Evolutionary conservation across 2,797 vertebrate genomes (phyloP), one percentile per base, ranked within the genome.

Genomic region (Corythornis leucogaster): DNA sequence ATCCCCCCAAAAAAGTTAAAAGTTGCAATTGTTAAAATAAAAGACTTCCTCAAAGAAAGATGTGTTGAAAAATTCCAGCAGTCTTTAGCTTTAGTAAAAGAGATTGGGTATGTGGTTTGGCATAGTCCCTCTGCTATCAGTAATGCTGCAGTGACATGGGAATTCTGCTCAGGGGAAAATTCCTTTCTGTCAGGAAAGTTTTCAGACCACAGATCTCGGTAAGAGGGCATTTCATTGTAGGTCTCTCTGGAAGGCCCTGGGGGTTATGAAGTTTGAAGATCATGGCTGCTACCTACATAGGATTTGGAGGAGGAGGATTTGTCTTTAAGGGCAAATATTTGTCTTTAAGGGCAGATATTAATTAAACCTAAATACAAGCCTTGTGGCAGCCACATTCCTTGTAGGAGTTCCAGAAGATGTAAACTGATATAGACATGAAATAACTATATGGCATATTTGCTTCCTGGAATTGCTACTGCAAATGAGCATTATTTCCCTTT

Each of bases 361-460:
- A 42, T 93, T n/a, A n/a, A 58, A 57, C n/a, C 8, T 67, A 71
- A 81, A 55, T 15, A 15, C 9, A 48, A 55, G 30, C 9, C 15
- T 92, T 55, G 15, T 15, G 21, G 15, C 30, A 80, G 51, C 16
- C 21, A 6, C 5, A 5, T 80, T 85, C 69, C 42, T 94, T 58
- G 17, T 58, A 54, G 42, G 5, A 68, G 14, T 22, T 42, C 31
- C 28, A 40, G 54, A 85, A 80, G 13, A 73, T 46, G 2, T 26
- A 68, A 28, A 63, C 8, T 46, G 40, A 42, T 55, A 46, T 1
- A 70, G 17, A 7, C 7, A 33, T 20, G 25, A 64, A 59, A 71
- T 67, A 17, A 3, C 22, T 33, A 4, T 21, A 25, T 24, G n/a
- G 5, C 1, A 2, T 24, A 7, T 54, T 79, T 6, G 2, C 8